phyloP scores from a whole-genome alignment of 2,888 invertebrate species.

The Oscheius myriophilus region DNA sequence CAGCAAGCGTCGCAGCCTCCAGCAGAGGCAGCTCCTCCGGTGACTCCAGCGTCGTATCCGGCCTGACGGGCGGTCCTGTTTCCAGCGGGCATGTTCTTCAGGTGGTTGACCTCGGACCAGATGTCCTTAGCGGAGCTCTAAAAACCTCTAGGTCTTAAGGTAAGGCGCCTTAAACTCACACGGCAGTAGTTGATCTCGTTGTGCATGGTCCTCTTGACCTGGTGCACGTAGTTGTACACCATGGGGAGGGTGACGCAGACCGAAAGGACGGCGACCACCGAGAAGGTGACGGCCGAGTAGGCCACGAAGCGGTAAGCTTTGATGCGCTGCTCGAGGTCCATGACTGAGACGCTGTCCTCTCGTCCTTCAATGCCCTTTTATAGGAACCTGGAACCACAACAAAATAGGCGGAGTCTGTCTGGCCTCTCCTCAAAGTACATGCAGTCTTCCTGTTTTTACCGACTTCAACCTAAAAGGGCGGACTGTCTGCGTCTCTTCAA shows the following conservation, averaged over 20 bases:
- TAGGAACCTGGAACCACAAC: no score
- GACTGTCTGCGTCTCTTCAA: no score
- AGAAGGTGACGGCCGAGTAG: constrained; percentile 58
- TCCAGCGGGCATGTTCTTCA: constrained; percentile 53
- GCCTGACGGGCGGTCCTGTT: constrained; percentile 59
- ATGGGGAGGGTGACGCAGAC: constrained; percentile 64
- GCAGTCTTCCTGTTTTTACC: no score
- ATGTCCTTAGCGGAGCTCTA: constrained; percentile 56
- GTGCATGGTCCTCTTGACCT: constrained; percentile 67
- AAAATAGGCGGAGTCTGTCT: no score
- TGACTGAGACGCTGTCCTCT: constrained; percentile 19
- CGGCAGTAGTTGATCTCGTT: constrained; percentile 68
- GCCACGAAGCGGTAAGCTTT: constrained; percentile 58
- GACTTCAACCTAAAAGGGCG: no score
- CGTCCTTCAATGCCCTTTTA: no score
- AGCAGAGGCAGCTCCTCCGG: constrained; percentile 36
- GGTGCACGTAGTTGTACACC: constrained; percentile 70
- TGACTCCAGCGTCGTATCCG: constrained; percentile 30
- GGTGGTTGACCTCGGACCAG: constrained; percentile 57
- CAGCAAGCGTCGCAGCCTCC: constrained; percentile 66
- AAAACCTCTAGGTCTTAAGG: neutral
- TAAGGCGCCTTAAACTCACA: constrained; percentile 24
- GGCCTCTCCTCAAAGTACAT: no score
- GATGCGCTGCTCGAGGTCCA: constrained; percentile 56
- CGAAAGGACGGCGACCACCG: constrained; percentile 55